Evolutionary conservation across 2,113 vertebrate species (phyloP).

Genomic region (Aptenodytes patagonicus): DNA sequence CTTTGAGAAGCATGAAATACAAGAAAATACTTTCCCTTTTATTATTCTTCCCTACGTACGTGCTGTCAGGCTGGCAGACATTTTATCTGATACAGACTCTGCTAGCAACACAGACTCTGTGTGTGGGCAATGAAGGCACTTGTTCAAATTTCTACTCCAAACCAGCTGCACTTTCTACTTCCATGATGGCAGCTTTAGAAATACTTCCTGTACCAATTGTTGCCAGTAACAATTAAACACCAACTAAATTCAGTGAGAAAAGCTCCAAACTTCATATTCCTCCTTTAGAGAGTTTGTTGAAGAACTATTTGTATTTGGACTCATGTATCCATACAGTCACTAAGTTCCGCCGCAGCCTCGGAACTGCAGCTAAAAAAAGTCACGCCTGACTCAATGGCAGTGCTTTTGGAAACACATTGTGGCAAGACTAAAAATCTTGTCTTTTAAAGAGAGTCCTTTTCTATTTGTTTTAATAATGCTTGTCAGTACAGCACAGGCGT

Average conservation of each 20-base stretch:
- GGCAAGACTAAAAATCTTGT: background rate
- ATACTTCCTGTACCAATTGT: background rate
- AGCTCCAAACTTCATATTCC: background rate
- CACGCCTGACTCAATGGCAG: background rate
- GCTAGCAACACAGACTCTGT: background rate
- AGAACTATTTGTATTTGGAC: background rate
- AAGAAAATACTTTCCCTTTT: background rate
- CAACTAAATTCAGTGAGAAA: background rate
- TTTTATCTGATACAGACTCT: background rate
- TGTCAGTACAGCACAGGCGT: background rate
- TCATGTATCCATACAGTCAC: background rate
- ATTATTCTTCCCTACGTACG: background rate
- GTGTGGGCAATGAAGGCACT: background rate
- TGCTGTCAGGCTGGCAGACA: background rate
- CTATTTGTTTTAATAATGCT: background rate
- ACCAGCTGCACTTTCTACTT: background rate
- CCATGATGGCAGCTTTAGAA: background rate
- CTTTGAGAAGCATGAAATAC: background rate
- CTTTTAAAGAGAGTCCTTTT: background rate
- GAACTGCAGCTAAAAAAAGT: background rate
- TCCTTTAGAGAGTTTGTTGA: background rate
- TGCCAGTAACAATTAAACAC: background rate
- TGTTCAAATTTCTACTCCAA: background rate
- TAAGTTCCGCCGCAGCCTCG: background rate
- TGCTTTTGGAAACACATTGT: background rate